phyloP scores from a whole-genome alignment of 2,113 vertebrate species.

The Geococcyx californianus region DNA sequence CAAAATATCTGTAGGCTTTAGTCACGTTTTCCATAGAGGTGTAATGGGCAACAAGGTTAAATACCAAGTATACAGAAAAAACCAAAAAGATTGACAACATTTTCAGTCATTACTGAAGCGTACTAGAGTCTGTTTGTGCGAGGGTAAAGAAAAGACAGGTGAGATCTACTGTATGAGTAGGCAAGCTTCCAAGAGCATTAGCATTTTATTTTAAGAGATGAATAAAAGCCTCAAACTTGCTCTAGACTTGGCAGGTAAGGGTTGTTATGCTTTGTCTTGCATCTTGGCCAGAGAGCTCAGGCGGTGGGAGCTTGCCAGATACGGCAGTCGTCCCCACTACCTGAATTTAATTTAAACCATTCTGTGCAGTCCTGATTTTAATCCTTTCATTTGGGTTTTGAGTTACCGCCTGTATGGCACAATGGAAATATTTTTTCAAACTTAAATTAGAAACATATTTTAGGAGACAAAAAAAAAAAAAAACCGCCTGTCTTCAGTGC shows the following conservation, averaged over 20 bases:
- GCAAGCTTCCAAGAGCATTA: constrained; percentile 40
- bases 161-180: constrained; percentile 35
- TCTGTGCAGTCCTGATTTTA: constrained; percentile 75
- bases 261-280: constrained; percentile 62
- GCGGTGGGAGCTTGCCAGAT: constrained; percentile 66
- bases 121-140: neutral
- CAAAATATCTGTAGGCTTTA: neutral
- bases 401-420: constrained; percentile 79
- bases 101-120: neutral
- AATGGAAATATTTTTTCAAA: constrained; percentile 81
- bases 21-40: neutral
- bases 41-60: neutral
- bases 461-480: constrained; percentile 62
- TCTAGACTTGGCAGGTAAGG: constrained; percentile 65
- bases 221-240: constrained; percentile 48
- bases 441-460: constrained; percentile 83
- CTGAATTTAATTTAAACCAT: constrained; percentile 86
- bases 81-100: neutral
- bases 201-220: constrained; percentile 36
- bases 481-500: constrained; percentile 50
- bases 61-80: neutral
- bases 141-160: constrained; percentile 34
- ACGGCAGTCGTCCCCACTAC: constrained; percentile 73
- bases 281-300: constrained; percentile 62
- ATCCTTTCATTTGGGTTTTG: constrained; percentile 83